Conservation (phyloP, 2,888 invertebrate genomes). For the Timema cristinae region DNA sequence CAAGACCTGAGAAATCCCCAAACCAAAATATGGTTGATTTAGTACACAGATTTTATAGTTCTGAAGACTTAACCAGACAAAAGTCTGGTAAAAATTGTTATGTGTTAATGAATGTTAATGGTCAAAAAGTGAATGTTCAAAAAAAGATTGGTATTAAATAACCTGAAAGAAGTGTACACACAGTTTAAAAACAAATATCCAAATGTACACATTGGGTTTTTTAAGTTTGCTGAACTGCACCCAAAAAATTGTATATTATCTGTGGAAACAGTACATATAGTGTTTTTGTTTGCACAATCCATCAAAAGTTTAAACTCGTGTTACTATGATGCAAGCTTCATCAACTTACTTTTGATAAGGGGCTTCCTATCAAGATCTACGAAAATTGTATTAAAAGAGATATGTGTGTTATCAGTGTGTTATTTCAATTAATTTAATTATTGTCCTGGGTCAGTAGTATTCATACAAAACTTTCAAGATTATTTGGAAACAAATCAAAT, state of each 20-base stretch:
- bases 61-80: too few species aligned
- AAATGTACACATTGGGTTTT: too few species aligned
- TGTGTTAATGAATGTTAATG: too few species aligned
- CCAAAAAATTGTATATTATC: not conserved
- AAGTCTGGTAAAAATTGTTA: too few species aligned
- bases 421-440: not conserved
- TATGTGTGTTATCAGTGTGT: not conserved
- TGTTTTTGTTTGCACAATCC: conserved; percentile 7
- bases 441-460: not conserved
- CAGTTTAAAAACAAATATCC: not conserved
- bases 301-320: not conserved
- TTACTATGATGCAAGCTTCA: not conserved
- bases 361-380: not conserved
- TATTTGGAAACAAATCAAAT: not conserved
- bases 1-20: too few species aligned
- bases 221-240: not conserved
- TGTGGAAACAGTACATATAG: not conserved
- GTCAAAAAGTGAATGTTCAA: too few species aligned
- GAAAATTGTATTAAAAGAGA: not conserved
- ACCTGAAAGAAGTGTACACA: not conserved
- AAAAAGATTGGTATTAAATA: too few species aligned
- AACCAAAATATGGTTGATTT: too few species aligned
- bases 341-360: not conserved
- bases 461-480: not conserved
- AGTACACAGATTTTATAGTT: too few species aligned